A percentile compares a stretch with the other conserved stretches of the same genome.
These are phyloP conservation scores for Scarus forsteni DNA, from an alignment of 2,797 vertebrate genomes.

Conservation along the genomic window DNA sequence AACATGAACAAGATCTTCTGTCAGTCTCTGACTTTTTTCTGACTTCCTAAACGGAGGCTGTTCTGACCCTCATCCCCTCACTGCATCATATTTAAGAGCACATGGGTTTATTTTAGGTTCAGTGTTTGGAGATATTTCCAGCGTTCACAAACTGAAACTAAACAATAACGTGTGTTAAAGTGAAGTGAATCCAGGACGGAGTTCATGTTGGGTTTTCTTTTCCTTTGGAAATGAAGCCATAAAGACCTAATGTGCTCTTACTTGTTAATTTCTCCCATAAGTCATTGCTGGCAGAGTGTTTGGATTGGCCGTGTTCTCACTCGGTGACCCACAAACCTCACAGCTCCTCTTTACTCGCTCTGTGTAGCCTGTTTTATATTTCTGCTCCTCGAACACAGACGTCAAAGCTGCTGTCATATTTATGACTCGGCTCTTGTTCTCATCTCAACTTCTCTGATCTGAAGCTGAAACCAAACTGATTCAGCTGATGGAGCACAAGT, in stretches of 20 bases:
- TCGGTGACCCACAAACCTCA: slow-evolving; percentile 14
- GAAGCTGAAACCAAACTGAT: neutral
- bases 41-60: no score
- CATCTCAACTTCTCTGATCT: neutral
- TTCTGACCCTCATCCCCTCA: no score
- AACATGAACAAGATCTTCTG: no score
- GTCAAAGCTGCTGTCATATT: neutral
- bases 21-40: no score
- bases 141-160: neutral
- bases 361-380: no score
- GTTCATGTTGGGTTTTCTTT: slow-evolving; percentile 11
- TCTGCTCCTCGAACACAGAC: no score
- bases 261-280: neutral
- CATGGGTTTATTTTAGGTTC: neutral
- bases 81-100: neutral
- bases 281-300: slow-evolving; percentile 33
- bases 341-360: neutral
- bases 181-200: neutral
- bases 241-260: slow-evolving; percentile 4
- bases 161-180: neutral
- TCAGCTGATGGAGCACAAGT: neutral
- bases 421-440: neutral
- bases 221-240: slow-evolving; percentile 25
- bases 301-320: slow-evolving; percentile 22
- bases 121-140: neutral